Conservation (phyloP, 2,113 vertebrate genomes). For the Egretta garzetta region DNA sequence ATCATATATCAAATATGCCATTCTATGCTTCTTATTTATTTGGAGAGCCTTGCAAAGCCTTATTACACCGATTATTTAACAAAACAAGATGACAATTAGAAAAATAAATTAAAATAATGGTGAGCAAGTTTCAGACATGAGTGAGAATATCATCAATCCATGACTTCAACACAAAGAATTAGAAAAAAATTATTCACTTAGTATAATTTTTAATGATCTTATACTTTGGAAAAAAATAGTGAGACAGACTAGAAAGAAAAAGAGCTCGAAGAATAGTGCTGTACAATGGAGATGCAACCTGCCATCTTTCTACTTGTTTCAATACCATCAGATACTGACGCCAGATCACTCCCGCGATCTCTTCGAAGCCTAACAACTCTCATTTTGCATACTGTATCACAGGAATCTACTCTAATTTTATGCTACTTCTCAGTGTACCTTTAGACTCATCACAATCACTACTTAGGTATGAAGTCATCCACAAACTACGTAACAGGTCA, state of each 20-base stretch:
- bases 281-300: neutral
- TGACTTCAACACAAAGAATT: neutral
- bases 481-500: rapidly evolving
- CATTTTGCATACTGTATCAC: rapidly evolving
- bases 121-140: neutral
- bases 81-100: neutral
- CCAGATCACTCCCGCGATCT: neutral
- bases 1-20: neutral
- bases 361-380: neutral
- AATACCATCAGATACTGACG: neutral
- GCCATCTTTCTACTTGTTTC: neutral
- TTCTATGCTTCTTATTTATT: neutral
- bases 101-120: conserved; percentile 28
- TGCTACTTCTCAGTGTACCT: neutral
- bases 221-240: neutral
- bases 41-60: neutral
- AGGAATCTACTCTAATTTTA: neutral
- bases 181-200: neutral
- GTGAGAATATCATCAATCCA: neutral
- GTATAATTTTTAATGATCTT: neutral
- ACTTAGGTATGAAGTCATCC: neutral
- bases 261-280: neutral
- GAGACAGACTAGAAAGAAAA: neutral
- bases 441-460: neutral
- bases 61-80: neutral